Conservation (phyloP, 2,888 invertebrate genomes). For the Norana najaformis region DNA sequence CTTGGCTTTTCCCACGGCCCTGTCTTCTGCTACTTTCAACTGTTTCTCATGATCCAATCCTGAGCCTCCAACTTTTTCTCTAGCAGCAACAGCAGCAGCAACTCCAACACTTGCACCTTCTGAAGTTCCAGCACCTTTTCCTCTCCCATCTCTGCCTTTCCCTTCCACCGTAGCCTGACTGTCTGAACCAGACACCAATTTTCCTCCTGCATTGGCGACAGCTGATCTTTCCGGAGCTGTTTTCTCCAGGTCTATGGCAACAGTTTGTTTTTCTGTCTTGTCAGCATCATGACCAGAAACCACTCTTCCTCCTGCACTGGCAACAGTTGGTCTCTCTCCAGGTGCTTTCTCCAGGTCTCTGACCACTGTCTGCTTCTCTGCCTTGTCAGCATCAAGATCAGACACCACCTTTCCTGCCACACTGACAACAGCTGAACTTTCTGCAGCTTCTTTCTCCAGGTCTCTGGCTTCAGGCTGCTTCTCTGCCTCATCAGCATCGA, state of each 20-base stretch:
- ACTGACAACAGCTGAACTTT: background rate
- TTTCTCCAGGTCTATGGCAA: no score
- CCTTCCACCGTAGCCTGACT: background rate
- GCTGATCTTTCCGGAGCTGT: no score
- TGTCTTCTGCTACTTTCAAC: background rate
- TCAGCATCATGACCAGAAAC: no score
- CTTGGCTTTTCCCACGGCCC: background rate
- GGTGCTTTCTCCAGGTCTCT: background rate
- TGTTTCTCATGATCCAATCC: background rate
- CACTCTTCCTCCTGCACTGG: background rate
- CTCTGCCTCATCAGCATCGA: background rate
- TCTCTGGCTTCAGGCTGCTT: background rate
- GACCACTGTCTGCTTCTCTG: background rate
- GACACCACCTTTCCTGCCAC: background rate
- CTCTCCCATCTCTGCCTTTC: background rate
- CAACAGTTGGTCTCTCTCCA: background rate
- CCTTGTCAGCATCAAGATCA: background rate
- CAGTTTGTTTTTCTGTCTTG: no score
- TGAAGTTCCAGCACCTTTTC: background rate
- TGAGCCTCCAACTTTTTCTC: background rate
- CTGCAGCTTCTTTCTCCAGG: background rate
- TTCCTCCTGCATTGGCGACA: background rate
- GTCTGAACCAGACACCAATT: background rate
- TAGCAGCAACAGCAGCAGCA: background rate
- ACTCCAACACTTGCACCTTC: background rate